These are phyloP conservation scores for Notoglanidium macrostoma DNA, from an alignment of 2,797 vertebrate species.

Conservation along the genomic window DNA sequence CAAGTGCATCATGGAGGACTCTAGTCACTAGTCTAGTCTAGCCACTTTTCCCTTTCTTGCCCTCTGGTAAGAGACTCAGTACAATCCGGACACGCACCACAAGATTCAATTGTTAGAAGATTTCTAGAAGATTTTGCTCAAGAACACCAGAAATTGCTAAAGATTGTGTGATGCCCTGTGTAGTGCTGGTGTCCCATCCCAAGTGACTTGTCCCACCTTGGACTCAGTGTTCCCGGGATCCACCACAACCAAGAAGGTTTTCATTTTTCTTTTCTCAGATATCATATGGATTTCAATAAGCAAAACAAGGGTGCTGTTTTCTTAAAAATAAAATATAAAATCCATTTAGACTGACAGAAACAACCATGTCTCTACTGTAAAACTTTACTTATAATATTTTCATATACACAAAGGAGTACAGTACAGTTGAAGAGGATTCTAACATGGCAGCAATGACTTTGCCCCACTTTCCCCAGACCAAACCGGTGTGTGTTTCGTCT, in stretches of 20 bases:
- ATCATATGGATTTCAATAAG: not conserved
- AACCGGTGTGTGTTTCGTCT: slow-evolving; percentile 47
- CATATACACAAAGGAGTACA: slow-evolving; percentile 92
- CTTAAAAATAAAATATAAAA: not conserved
- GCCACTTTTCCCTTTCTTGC: too few relatives aligned
- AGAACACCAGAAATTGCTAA: not conserved
- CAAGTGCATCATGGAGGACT: too few relatives aligned
- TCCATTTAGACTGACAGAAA: not conserved
- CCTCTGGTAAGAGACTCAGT: too few relatives aligned
- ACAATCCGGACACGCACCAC: too few relatives aligned
- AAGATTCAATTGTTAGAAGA: too few relatives aligned
- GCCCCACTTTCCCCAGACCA: slow-evolving; percentile 51
- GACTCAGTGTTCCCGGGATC: not conserved
- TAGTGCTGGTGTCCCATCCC: too few relatives aligned
- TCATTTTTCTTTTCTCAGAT: not conserved
- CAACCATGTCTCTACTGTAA: slow-evolving; percentile 69
- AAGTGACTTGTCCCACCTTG: not conserved
- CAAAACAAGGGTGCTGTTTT: not conserved
- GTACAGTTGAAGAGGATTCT: slow-evolving; percentile 76
- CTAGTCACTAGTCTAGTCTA: too few relatives aligned
- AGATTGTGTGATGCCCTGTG: not conserved
- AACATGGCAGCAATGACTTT: slow-evolving; percentile 59
- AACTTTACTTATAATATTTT: slow-evolving; percentile 90
- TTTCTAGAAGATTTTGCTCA: not conserved
- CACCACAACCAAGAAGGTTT: not conserved